Percentiles rank a stretch among this genome's conserved stretches.
Evolutionary conservation across 2,888 invertebrate species (phyloP).

Genomic region (Pristionchus exspectatus): DNA sequence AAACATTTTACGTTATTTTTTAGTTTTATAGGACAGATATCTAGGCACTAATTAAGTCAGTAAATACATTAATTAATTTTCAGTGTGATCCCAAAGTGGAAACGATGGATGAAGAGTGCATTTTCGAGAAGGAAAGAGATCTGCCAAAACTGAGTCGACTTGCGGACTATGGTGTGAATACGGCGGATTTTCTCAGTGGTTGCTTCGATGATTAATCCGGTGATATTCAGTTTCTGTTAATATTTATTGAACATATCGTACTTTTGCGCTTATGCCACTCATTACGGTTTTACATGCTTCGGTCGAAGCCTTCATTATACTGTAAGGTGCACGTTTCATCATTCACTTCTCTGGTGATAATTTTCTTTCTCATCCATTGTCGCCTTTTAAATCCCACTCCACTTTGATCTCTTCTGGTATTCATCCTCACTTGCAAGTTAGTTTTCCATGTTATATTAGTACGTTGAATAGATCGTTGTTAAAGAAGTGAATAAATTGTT

Average conservation of each 20-base stretch:
- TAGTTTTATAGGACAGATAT: no score
- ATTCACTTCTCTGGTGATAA: not conserved
- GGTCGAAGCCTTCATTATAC: not conserved
- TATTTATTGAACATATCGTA: not conserved
- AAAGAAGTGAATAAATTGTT: not conserved
- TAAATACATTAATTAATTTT: not conserved
- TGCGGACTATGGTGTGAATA: constrained; percentile 5
- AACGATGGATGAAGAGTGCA: constrained; percentile 41
- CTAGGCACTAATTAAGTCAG: not conserved
- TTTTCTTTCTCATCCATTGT: not conserved
- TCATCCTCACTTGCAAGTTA: not conserved
- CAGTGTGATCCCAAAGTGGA: constrained; percentile 6
- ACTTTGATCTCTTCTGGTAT: not conserved
- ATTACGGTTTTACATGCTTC: not conserved
- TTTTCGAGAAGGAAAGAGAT: constrained; percentile 53
- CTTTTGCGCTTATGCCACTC: not conserved
- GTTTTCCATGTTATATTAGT: not conserved
- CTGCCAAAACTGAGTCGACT: constrained; percentile 16
- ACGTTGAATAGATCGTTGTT: not conserved
- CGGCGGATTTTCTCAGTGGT: constrained; percentile 35
- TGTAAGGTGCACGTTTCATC: not conserved
- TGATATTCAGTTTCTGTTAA: not conserved
- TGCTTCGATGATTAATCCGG: constrained; percentile 22
- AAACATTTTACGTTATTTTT: not conserved
- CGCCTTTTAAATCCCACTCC: not conserved